These are phyloP conservation scores for Gambelia wislizenii DNA, from an alignment of 2,797 vertebrate genomes.

Conservation along the genomic window DNA sequence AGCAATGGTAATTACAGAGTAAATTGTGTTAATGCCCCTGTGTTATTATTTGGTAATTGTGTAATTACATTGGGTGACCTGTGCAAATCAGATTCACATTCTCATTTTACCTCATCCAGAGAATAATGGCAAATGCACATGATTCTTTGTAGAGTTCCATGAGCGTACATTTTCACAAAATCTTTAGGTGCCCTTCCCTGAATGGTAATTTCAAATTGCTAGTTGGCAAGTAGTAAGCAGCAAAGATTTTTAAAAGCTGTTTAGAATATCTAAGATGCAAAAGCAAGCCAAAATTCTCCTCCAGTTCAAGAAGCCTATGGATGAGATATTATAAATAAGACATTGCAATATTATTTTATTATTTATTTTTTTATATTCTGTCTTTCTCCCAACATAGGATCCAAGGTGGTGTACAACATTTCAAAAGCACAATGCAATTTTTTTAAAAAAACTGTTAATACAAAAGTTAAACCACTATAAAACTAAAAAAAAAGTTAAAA, in stretches of 20 bases:
- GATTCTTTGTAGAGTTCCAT: constrained; percentile 27
- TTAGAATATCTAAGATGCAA: background rate
- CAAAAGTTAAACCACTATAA: too few relatives aligned
- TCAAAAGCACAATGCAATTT: too few relatives aligned
- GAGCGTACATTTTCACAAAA: background rate
- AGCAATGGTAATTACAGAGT: constrained; percentile 66
- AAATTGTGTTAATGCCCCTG: constrained; percentile 58
- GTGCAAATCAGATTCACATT: constrained; percentile 59
- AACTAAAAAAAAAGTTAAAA: too few relatives aligned
- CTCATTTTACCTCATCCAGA: constrained; percentile 52
- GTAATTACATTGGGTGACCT: constrained; percentile 66
- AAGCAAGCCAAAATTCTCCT: background rate
- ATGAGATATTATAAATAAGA: background rate
- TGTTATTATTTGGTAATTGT: constrained; percentile 66
- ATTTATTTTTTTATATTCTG: too few relatives aligned
- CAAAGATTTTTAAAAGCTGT: background rate
- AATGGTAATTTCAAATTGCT: constrained; percentile 3
- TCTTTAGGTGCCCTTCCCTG: background rate
- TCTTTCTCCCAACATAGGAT: too few relatives aligned
- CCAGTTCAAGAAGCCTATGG: background rate
- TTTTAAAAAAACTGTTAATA: too few relatives aligned
- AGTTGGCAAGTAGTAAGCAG: background rate
- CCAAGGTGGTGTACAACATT: too few relatives aligned
- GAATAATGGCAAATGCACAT: constrained; percentile 37
- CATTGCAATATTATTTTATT: too few relatives aligned